Base-by-base conservation (phyloP, 1,140 invertebrate species). In the Augochlora pura region DNA sequence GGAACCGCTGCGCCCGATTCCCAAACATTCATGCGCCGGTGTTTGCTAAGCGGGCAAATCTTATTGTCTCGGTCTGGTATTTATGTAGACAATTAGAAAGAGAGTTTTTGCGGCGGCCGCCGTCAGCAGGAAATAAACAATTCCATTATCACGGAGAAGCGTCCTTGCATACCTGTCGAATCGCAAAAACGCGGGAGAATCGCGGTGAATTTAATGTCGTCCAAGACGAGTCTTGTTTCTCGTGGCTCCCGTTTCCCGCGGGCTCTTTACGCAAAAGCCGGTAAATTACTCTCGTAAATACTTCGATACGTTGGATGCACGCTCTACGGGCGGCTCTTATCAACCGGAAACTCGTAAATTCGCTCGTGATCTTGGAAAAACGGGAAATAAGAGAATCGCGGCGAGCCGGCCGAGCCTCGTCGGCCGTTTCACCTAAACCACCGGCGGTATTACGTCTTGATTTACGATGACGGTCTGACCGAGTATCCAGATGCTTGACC, bases 401-500 rank as follows among this genome's bases (percentile, higher is more conserved):
- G 10, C 10, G 6, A 2, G 0, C 39, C 5, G 8, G 6, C 7
- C 2, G 54, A 39, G 6, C 23, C 46, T 54, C 21, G 42, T 65
- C 16, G 49, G 42, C 42, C 52, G 39, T 39, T 46, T 62, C n/a
- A 16, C 57, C 9, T 60, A 46, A 54, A 32, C 54, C 6, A 27
- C 39, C 16, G 16, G 4, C 21, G 8, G 38, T 80, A 54, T 74
- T 74, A 74, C 57, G 74, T 69, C 32, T 74, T 64, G 60, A 80
- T 80, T 80, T 69, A 80, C 38, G 60, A n/a, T 14, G 46, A 63
- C 39, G 69, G n/a, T 32, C 10, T 46, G 64, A 73, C 25, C 38
- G 52, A 49, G 71, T 68, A 65, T 59, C 66, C 59, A 57, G 78
- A 4, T 23, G 25, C 42, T 25, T 69, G 57, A 75, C 72, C 78